Percentiles rank a stretch among this genome's conserved stretches.
phyloP scores from a whole-genome alignment of 2,113 vertebrate species.

The Ginglymostoma cirratum region DNA sequence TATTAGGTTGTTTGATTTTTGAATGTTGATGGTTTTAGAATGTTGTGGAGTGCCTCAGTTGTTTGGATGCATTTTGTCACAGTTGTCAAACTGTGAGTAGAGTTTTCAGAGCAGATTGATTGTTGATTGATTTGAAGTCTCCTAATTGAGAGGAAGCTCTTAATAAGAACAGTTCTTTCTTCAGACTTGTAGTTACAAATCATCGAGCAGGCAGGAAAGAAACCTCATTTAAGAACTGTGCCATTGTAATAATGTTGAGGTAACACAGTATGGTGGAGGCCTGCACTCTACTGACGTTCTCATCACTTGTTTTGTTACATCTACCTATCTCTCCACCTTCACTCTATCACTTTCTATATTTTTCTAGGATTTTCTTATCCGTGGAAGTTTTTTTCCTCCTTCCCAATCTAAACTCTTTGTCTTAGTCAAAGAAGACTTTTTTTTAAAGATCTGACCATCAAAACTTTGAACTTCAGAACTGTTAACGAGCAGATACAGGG shows the following conservation, averaged over 20 bases:
- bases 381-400: not conserved
- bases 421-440: not conserved
- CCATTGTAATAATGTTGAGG: not conserved
- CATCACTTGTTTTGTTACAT: not conserved
- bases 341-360: not conserved
- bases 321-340: not conserved
- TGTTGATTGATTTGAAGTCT: too few species aligned
- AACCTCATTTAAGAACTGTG: not conserved
- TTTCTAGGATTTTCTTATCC: not conserved
- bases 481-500: not conserved
- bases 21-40: too few species aligned
- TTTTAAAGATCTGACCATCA: not conserved
- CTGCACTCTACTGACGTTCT: not conserved
- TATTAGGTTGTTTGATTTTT: too few species aligned
- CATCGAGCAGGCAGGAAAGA: not conserved
- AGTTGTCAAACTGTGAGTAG: too few species aligned
- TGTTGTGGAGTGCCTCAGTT: too few species aligned
- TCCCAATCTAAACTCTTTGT: not conserved
- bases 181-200: not conserved
- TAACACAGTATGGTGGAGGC: not conserved
- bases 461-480: not conserved
- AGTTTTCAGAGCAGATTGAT: too few species aligned
- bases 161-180: not conserved
- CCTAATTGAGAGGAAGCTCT: too few species aligned
- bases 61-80: too few species aligned